Percentiles rank a stretch among this genome's conserved stretches.
Evolutionary conservation across 2,797 vertebrate species (phyloP).

Genomic region (Hozukius guyotensis): DNA sequence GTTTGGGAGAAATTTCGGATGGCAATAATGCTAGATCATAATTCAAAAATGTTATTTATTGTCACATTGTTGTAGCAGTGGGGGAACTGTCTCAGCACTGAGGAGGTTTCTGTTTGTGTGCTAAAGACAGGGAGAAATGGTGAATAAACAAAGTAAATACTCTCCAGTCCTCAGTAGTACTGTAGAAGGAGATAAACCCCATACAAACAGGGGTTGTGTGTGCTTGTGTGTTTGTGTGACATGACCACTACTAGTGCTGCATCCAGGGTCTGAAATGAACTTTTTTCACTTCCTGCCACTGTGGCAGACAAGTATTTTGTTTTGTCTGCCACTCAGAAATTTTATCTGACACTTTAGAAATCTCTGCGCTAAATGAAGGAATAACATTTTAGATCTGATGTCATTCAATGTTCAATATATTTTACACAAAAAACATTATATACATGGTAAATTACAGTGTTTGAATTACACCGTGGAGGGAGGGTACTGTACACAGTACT

Average conservation of each 20-base stretch:
- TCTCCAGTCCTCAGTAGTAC: background rate
- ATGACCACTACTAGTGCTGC: background rate
- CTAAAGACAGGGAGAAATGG: background rate
- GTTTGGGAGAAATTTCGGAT: constrained; percentile 27
- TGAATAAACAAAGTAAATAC: constrained; percentile 31
- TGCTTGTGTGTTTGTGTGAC: background rate
- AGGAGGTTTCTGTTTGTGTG: constrained; percentile 1
- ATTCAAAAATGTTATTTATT: constrained; percentile 42
- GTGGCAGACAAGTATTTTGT: no score
- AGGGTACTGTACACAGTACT: no score
- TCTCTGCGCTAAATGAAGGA: no score
- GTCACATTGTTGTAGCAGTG: constrained; percentile 19
- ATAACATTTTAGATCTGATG: no score
- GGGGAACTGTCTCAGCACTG: constrained; percentile 4
- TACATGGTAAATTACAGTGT: no score
- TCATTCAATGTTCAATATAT: no score
- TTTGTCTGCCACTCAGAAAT: no score
- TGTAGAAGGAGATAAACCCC: background rate
- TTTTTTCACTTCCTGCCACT: no score
- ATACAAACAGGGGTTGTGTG: background rate
- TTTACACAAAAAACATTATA: no score
- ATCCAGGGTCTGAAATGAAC: no score
- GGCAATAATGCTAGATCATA: constrained; percentile 41
- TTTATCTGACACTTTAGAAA: no score
- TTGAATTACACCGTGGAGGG: no score